Percentiles rank a stretch among this genome's conserved stretches.
These are phyloP conservation scores for Onychomys torridus DNA, from an alignment of 2,797 vertebrate species.

Conservation along the genomic window DNA sequence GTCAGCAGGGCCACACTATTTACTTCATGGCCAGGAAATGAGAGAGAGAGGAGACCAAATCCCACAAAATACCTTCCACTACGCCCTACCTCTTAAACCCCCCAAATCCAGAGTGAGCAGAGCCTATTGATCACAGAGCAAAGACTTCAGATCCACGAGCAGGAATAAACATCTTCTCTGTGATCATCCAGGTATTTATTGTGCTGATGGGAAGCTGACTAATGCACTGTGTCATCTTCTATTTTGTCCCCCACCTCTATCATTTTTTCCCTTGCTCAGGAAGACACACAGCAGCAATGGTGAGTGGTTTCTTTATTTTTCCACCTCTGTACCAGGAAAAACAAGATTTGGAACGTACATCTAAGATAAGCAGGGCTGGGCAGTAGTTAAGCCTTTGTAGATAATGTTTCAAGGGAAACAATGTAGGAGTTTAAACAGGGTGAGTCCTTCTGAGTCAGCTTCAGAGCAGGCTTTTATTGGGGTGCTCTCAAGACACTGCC, in stretches of 20 bases:
- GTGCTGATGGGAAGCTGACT: not conserved
- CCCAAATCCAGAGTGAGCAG: not conserved
- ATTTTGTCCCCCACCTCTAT: not conserved
- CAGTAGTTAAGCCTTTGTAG: slow-evolving; percentile 16
- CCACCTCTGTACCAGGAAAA: not conserved
- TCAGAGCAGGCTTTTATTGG: not conserved
- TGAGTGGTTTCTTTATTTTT: slow-evolving; percentile 44
- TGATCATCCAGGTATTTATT: not conserved
- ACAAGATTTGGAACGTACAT: not conserved
- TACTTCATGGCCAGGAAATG: not conserved
- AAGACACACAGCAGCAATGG: not conserved
- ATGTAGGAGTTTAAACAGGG: not conserved
- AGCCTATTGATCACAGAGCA: not conserved
- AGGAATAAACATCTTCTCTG: not conserved
- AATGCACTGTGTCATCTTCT: not conserved
- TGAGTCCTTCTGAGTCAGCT: not conserved
- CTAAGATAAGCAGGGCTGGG: slow-evolving; percentile 69
- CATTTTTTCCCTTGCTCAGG: not conserved
- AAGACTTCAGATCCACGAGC: not conserved
- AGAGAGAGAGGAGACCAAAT: not conserved
- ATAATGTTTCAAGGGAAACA: slow-evolving; percentile 56
- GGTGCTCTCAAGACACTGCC: not conserved
- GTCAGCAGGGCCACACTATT: not conserved
- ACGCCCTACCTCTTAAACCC: not conserved
- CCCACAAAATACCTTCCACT: not conserved